phyloP scores from a whole-genome alignment of 1,140 invertebrate genomes.

The Dendrolimus punctatus region DNA sequence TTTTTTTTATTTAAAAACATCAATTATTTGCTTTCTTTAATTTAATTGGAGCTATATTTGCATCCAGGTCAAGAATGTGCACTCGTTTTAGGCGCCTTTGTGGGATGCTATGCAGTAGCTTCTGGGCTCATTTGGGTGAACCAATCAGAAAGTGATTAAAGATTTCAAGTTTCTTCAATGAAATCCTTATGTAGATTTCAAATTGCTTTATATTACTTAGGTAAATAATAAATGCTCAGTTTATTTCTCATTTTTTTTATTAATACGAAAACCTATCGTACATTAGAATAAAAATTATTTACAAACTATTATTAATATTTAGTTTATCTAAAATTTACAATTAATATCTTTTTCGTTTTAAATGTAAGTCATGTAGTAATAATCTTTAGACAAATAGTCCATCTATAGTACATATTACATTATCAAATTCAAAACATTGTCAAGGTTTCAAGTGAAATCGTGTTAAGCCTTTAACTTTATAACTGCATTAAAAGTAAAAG shows the following conservation, averaged over 20 bases:
- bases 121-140: no score
- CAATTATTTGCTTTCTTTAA: no score
- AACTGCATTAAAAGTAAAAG: constrained; percentile 21
- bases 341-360: no score
- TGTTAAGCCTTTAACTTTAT: constrained; percentile 16
- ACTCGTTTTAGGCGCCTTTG: no score
- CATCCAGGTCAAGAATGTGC: no score
- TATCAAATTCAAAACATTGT: constrained; percentile 32
- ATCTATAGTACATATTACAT: constrained; percentile 13
- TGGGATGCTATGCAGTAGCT: no score
- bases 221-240: background rate
- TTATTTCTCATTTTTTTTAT: constrained; percentile 39
- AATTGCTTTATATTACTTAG: no score
- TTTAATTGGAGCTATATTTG: no score
- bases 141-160: no score
- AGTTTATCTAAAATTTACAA: constrained; percentile 24
- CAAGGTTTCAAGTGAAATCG: constrained; percentile 17
- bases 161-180: no score
- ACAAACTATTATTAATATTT: constrained; percentile 35
- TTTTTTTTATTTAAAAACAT: no score
- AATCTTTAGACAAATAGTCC: constrained; percentile 23
- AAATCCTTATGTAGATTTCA: no score
- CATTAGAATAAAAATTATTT: constrained; percentile 48
- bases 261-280: constrained; percentile 45
- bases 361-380: constrained; percentile 8